Evolutionary conservation across 2,888 invertebrate genomes (phyloP).

Genomic region (Leptinotarsa peninsularis): DNA sequence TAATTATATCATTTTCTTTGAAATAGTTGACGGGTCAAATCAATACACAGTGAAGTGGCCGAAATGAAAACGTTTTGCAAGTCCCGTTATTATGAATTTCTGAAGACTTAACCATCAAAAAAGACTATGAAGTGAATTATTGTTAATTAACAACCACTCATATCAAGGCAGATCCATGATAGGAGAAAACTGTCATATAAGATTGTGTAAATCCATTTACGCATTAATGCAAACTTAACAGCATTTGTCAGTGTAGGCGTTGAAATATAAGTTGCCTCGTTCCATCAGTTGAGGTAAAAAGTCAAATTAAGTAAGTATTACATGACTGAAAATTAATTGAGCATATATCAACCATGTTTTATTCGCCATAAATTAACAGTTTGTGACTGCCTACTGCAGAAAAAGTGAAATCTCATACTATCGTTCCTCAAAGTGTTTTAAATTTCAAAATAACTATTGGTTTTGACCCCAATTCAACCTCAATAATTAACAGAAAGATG

Average conservation of each 20-base stretch:
- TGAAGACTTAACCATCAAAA: too few relatives aligned
- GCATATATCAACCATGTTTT: conserved; percentile 12
- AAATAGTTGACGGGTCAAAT: too few relatives aligned
- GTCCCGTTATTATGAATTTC: background rate
- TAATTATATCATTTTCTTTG: too few relatives aligned
- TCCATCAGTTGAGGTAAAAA: conserved; percentile 3
- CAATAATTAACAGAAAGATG: background rate
- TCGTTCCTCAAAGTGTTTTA: background rate
- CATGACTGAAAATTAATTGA: conserved; percentile 8
- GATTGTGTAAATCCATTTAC: conserved; percentile 1
- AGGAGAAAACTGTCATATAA: conserved; percentile 8
- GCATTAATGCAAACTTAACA: conserved; percentile 11
- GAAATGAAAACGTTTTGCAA: too few relatives aligned
- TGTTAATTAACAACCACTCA: background rate
- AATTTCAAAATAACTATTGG: background rate
- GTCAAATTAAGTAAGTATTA: conserved; percentile 10
- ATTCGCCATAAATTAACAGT: conserved; percentile 15
- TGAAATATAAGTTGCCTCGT: conserved; percentile 3
- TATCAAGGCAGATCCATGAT: background rate
- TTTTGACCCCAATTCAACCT: background rate
- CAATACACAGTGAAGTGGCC: too few relatives aligned
- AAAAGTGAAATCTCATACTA: conserved; percentile 6
- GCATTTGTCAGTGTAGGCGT: conserved; percentile 15
- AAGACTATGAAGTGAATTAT: background rate
- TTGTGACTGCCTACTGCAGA: conserved; percentile 17